phyloP scores from a whole-genome alignment of 2,797 vertebrate species.

The Urosaurus nigricauda region DNA sequence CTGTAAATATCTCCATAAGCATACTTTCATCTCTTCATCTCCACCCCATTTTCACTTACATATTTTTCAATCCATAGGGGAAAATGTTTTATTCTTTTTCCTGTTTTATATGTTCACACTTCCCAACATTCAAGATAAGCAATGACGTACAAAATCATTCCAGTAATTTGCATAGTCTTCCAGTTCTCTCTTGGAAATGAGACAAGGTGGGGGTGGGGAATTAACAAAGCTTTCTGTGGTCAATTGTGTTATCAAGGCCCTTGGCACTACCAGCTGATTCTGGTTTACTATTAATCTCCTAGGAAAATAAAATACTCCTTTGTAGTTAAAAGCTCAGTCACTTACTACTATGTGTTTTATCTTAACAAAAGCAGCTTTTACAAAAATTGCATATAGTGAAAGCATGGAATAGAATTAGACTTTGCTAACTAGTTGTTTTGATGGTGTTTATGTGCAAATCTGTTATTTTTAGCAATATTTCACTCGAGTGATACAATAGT shows the following conservation, averaged over 20 bases:
- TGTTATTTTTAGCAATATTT: constrained; percentile 47
- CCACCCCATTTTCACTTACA: rapidly evolving
- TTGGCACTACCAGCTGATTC: constrained; percentile 76
- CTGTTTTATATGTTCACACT: constrained; percentile 30
- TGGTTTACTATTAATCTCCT: constrained; percentile 72
- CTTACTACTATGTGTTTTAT: constrained; percentile 62
- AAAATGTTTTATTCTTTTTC: constrained; percentile 5
- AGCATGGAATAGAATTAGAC: constrained; percentile 56
- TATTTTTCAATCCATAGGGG: not conserved
- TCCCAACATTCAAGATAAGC: constrained; percentile 47
- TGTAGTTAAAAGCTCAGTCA: constrained; percentile 71
- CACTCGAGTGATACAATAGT: not conserved
- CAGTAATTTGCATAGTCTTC: constrained; percentile 49
- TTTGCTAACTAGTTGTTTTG: constrained; percentile 56
- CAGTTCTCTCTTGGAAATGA: constrained; percentile 42
- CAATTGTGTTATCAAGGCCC: constrained; percentile 76
- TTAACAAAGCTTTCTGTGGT: constrained; percentile 73
- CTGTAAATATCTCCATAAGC: constrained; percentile 26
- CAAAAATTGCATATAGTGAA: constrained; percentile 59
- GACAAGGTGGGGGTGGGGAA: not conserved
- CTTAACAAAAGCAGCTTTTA: constrained; percentile 72
- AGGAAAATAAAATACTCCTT: constrained; percentile 73
- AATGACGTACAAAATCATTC: constrained; percentile 49
- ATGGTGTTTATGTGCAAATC: constrained; percentile 42
- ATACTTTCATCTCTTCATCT: not conserved